Percentiles rank a stretch among this genome's conserved stretches.
Evolutionary conservation across 2,888 invertebrate genomes (phyloP).

Genomic region (Morpho helenor): DNA sequence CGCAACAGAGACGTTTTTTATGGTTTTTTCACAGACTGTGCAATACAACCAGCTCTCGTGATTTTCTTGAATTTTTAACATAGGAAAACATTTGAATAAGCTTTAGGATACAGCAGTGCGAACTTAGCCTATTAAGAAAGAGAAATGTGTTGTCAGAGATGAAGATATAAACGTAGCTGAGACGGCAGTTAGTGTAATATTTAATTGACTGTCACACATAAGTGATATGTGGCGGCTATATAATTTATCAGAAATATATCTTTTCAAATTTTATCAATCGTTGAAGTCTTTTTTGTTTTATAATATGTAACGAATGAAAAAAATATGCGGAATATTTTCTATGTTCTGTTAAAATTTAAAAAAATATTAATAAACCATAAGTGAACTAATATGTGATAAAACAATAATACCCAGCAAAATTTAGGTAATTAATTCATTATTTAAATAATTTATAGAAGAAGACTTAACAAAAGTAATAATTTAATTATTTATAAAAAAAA

Average conservation of each 20-base stretch:
- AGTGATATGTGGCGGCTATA: constrained; percentile 63
- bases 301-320: not conserved
- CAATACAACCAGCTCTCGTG: no score
- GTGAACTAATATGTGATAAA: no score
- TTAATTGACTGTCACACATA: constrained; percentile 68
- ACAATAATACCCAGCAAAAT: no score
- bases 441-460: not conserved
- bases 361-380: no score
- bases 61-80: no score
- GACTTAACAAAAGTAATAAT: no score
- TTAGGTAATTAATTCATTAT: not conserved
- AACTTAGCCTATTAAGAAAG: constrained; percentile 13
- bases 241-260: constrained; percentile 16
- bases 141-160: constrained; percentile 54
- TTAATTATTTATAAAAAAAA: no score
- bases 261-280: constrained; percentile 17
- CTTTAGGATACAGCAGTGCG: not conserved
- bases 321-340: no score
- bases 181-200: constrained; percentile 35
- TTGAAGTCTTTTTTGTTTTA: constrained; percentile 19
- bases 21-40: no score
- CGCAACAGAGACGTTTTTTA: no score
- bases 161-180: constrained; percentile 25
- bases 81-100: no score
- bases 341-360: no score